phyloP scores from a whole-genome alignment of 2,113 vertebrate genomes.

The Xenotilapia flavipinnis region DNA sequence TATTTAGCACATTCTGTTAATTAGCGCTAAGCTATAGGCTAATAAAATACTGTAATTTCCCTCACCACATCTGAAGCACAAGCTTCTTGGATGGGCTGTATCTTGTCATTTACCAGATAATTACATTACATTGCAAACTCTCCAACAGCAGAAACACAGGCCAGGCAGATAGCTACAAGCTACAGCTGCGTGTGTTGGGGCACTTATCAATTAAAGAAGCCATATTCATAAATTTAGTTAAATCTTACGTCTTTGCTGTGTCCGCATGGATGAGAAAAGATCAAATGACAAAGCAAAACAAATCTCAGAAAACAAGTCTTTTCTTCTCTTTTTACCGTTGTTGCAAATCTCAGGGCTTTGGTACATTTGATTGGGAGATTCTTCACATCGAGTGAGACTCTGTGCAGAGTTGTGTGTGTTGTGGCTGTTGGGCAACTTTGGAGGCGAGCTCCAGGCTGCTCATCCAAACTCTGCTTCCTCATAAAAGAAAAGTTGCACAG shows the following conservation, averaged over 20 bases:
- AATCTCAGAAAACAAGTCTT: not conserved
- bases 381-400: not conserved
- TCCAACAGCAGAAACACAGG: not conserved
- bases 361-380: not conserved
- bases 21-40: rapidly evolving
- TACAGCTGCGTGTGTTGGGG: not conserved
- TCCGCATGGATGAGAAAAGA: not conserved
- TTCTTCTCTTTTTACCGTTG: not conserved
- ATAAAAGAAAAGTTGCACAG: not conserved
- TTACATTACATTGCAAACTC: not conserved
- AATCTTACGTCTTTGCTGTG: rapidly evolving
- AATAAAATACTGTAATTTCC: not conserved
- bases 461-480: not conserved
- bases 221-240: not conserved
- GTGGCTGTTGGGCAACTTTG: not conserved
- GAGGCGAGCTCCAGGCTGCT: not conserved
- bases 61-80: not conserved
- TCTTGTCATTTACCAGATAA: not conserved
- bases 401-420: not conserved
- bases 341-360: not conserved
- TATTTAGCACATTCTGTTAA: not conserved
- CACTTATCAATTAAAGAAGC: not conserved
- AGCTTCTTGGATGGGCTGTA: not conserved
- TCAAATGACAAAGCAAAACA: not conserved
- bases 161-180: not conserved